Base-by-base conservation (phyloP, 2,113 vertebrate species). In the Oryzias javanicus region DNA sequence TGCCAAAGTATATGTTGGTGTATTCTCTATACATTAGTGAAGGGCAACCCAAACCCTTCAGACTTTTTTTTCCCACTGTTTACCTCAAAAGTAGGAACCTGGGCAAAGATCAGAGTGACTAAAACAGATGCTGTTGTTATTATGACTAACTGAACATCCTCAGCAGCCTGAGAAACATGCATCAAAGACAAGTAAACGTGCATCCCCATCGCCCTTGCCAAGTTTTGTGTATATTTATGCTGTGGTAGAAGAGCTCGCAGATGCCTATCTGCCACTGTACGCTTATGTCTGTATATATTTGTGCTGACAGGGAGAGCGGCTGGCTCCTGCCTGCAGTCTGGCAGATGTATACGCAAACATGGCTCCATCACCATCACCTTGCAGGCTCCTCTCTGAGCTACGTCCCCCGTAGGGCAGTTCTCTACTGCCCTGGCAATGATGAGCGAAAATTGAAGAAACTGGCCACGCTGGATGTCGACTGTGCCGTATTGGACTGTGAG, bases 401-500 rank as follows among this genome's bases (percentile, higher is more conserved):
- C 45, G 44, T 93, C 67, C 95, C 96, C 64, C 93, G 97, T 71
- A 90, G 95, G 70, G 95, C 96, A 1, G 95, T 98, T 64, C 94
- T 99, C 3, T 98, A 98, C 8, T 94, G 98, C 66, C 97, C 96
- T 25, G 97, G 94, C 0, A 93, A 96, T 66, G 96, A 98, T 57
- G 94, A 95, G 80, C 93, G 94, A 72, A 99, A 99, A 87, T 92
- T 98, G 84, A 72, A 80, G 76, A 99, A 99, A 88, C 93, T 99
- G 42, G 81, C 94, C 1, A 91, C 92, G 1, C 88, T 99, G 60
- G 88, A 92, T 4, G 94, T 97, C 7, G 97, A 98, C 75, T 99
- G 97, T 53, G 95, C 94, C 0, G 95, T 98, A 60, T 81, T 99
- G 40, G 97, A 99, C 89, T 99, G 96, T 55, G 97, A 99, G 86